phyloP scores from a whole-genome alignment of 2,888 invertebrate species.

The Eristalis tenax region DNA sequence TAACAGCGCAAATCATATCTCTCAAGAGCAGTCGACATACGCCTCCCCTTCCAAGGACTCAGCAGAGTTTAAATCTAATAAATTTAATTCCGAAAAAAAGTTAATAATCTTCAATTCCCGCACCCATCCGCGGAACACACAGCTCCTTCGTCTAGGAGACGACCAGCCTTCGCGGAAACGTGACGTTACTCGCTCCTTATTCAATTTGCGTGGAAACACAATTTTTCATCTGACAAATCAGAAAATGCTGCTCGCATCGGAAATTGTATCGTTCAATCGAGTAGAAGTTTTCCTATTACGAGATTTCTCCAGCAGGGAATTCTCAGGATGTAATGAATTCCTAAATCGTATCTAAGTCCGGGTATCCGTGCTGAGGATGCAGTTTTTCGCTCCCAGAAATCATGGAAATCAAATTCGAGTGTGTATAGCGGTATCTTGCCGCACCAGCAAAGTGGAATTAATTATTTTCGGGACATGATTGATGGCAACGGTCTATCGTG shows the following conservation, averaged over 20 bases:
- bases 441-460: conserved; percentile 1
- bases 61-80: background rate
- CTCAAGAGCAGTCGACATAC: background rate
- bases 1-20: background rate
- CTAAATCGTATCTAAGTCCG: conserved; percentile 1
- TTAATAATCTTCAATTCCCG: background rate
- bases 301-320: conserved; percentile 10
- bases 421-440: background rate
- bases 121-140: background rate
- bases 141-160: background rate
- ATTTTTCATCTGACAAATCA: conserved; percentile 47
- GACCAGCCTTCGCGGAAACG: background rate
- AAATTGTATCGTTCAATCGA: conserved; percentile 54
- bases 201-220: conserved; percentile 30
- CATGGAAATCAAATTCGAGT: conserved; percentile 22
- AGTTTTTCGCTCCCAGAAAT: background rate
- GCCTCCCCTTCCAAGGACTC: background rate
- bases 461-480: conserved; percentile 26
- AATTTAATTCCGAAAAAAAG: background rate
- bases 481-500: conserved; percentile 23
- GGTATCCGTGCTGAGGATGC: background rate
- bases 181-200: conserved; percentile 19
- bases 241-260: conserved; percentile 39
- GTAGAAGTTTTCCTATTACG: conserved; percentile 58
- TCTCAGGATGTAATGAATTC: background rate